These are phyloP conservation scores for Gavia stellata DNA, from an alignment of 2,113 vertebrate genomes.

Conservation along the genomic window DNA sequence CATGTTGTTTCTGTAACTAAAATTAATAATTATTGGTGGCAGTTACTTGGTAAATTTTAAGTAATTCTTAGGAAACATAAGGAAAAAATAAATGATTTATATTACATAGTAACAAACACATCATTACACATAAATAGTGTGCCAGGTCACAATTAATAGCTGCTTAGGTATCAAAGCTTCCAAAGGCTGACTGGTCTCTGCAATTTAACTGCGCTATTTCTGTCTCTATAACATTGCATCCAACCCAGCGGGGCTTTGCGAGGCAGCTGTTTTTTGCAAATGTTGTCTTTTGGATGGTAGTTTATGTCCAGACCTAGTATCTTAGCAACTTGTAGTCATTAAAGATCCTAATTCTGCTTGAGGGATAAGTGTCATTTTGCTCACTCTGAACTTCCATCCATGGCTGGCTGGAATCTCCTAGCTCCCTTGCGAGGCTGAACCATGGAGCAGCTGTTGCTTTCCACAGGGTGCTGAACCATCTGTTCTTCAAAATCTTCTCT, in stretches of 20 bases:
- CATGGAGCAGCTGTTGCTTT: background rate
- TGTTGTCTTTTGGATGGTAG: background rate
- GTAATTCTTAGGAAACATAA: background rate
- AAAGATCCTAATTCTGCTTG: background rate
- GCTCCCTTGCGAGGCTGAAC: background rate
- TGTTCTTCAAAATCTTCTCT: background rate
- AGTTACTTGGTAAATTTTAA: background rate
- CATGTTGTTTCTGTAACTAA: conserved; percentile 30
- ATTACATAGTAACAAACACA: background rate
- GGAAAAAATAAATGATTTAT: background rate
- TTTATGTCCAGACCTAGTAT: background rate
- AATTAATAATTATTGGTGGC: background rate
- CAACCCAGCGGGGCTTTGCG: background rate
- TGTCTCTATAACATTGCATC: background rate
- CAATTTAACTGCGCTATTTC: background rate
- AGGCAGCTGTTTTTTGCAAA: background rate
- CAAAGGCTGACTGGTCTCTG: background rate
- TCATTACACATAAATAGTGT: background rate
- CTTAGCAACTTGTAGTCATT: background rate
- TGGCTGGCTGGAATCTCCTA: background rate
- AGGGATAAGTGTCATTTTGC: background rate
- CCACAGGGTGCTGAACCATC: background rate
- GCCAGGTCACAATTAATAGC: background rate
- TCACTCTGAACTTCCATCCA: background rate
- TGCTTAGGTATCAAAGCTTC: background rate